Conservation (phyloP, 2,113 vertebrate species). For the Sakesphorus luctuosus region DNA sequence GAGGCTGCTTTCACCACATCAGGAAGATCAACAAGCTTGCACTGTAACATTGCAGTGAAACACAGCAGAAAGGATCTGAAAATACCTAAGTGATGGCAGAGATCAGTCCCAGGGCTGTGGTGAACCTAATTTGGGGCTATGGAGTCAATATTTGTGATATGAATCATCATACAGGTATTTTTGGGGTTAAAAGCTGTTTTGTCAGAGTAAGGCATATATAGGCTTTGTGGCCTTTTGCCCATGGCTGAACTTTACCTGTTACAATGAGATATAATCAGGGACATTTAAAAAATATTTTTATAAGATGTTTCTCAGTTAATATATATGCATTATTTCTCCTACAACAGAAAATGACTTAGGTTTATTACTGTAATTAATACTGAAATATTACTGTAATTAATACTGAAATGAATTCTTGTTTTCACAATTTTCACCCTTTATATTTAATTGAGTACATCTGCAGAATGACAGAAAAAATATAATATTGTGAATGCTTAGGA, state of each 20-base stretch:
- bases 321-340: neutral
- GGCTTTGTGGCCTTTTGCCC: neutral
- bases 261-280: neutral
- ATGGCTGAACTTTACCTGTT: neutral
- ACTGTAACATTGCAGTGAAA: neutral
- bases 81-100: neutral
- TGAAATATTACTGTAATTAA: conserved; percentile 8
- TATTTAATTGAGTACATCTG: neutral
- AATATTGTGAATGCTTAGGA: neutral
- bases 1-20: neutral
- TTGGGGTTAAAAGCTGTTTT: neutral
- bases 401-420: neutral
- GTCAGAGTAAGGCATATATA: fast-evolving
- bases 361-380: conserved; percentile 10
- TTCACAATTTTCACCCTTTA: neutral
- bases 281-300: neutral
- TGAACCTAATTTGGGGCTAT: neutral
- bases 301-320: neutral
- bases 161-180: neutral
- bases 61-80: neutral
- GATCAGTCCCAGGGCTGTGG: neutral
- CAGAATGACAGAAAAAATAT: neutral
- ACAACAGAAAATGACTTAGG: neutral
- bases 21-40: neutral
- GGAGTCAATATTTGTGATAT: neutral